Conservation (phyloP, 2,888 invertebrate genomes). For the Amphipoea oculea region DNA sequence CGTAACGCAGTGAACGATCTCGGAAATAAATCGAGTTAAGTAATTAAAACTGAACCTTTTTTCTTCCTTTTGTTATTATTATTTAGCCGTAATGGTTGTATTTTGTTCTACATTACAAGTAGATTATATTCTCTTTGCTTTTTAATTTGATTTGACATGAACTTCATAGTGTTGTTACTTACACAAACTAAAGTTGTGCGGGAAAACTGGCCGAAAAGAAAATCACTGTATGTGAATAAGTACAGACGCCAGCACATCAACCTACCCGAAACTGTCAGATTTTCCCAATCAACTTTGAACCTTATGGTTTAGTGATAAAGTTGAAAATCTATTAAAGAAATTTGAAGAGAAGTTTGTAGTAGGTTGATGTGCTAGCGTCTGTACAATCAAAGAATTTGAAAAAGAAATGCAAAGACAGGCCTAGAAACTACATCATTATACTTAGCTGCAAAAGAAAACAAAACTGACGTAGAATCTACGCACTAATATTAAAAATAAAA, state of each 20-base stretch:
- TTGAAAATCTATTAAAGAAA: too few species aligned
- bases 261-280: too few species aligned
- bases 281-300: too few species aligned
- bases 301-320: too few species aligned
- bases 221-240: too few species aligned
- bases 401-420: neutral
- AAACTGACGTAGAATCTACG: neutral
- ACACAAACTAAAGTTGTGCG: neutral
- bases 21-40: slow-evolving; percentile 14
- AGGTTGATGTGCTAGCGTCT: too few species aligned
- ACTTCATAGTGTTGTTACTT: too few species aligned
- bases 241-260: too few species aligned
- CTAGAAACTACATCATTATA: neutral
- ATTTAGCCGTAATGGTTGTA: neutral
- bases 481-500: slow-evolving; percentile 10
- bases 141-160: neutral
- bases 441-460: slow-evolving; percentile 10
- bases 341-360: too few species aligned
- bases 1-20: slow-evolving; percentile 10
- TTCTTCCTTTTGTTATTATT: neutral
- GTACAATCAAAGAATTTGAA: neutral
- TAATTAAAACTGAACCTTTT: neutral
- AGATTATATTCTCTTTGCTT: neutral
- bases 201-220: neutral
- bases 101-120: neutral